Percentiles rank a stretch among this genome's conserved stretches.
Evolutionary conservation across 2,113 vertebrate species (phyloP).

Genomic region (Chinchilla lanigera): DNA sequence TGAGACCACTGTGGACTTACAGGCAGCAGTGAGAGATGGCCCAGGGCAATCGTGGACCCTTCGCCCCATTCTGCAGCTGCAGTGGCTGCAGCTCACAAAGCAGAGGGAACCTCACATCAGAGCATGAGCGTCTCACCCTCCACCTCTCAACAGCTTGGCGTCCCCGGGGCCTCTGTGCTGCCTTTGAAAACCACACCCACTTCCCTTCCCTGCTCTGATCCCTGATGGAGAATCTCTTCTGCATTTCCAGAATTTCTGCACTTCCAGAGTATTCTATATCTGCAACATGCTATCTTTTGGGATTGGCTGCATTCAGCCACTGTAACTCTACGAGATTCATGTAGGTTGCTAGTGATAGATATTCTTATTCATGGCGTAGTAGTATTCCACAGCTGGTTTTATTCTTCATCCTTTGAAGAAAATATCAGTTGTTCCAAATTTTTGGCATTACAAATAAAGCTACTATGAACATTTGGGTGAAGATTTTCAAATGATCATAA

Average conservation of each 20-base stretch:
- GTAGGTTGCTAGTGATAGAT: not conserved
- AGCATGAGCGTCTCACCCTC: accelerated
- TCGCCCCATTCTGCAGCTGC: accelerated
- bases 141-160: accelerated
- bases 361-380: not conserved
- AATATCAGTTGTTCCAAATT: not conserved
- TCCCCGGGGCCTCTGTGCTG: accelerated
- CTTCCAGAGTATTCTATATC: not conserved
- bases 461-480: accelerated
- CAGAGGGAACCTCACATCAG: accelerated
- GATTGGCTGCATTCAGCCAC: accelerated
- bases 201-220: too few species aligned
- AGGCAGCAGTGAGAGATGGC: not conserved
- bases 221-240: not conserved
- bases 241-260: not conserved
- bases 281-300: accelerated
- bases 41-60: accelerated
- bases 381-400: not conserved
- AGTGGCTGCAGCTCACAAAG: too few species aligned
- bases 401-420: too few species aligned
- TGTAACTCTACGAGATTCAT: accelerated
- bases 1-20: not conserved
- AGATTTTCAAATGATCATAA: not conserved
- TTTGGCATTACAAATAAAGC: too few species aligned
- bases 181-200: accelerated